Conservation (phyloP, 92 coral and sea anemone species). For the Actinostola sp. region DNA sequence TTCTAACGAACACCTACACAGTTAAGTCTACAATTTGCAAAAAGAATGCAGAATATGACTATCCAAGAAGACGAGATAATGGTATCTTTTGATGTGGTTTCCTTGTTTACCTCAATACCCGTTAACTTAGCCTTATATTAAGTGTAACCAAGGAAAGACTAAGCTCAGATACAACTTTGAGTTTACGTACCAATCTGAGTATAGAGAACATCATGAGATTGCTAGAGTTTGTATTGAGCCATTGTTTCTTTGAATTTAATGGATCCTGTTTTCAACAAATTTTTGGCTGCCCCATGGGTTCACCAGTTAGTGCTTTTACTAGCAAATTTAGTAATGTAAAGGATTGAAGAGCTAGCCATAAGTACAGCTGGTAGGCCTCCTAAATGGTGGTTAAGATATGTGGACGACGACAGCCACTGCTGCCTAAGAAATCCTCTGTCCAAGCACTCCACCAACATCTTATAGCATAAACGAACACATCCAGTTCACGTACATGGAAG, state of each 20-base stretch:
- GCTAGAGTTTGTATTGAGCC: too few species aligned
- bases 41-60: not conserved
- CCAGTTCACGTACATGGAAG: conserved; percentile 21
- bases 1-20: conserved; percentile 22
- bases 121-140: conserved; percentile 14
- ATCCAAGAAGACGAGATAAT: conserved; percentile 39
- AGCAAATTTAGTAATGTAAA: conserved; percentile 47
- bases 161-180: not conserved
- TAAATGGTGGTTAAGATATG: conserved; percentile 52
- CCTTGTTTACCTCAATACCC: conserved; percentile 49
- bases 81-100: conserved; percentile 54
- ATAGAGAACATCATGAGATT: conserved; percentile 22
- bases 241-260: conserved; percentile 21
- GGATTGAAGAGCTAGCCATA: conserved; percentile 32
- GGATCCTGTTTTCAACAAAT: conserved; percentile 14
- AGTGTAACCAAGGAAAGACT: not conserved
- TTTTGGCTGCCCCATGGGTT: too few species aligned
- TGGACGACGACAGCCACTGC: conserved; percentile 37
- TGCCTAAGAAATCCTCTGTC: too few species aligned
- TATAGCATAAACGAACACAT: conserved; percentile 30
- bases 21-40: conserved; percentile 12
- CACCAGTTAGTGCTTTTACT: conserved; percentile 43
- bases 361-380: conserved; percentile 21
- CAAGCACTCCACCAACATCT: too few species aligned
- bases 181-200: conserved; percentile 18